Evolutionary conservation across 2,113 vertebrate genomes (phyloP).

Genomic region (Bombycilla garrulus): DNA sequence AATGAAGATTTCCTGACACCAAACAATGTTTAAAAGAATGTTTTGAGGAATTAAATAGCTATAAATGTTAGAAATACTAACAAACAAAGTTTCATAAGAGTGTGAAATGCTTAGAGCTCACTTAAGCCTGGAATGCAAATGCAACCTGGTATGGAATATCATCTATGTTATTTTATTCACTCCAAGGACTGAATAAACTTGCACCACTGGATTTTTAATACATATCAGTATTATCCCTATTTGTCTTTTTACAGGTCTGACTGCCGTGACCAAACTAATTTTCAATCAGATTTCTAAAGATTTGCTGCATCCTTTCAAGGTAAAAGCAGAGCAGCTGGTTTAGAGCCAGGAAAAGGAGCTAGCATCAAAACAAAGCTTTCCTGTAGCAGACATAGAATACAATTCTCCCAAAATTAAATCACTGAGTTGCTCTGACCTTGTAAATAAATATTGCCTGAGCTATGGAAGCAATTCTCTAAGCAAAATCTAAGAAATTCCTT

Average conservation of each 20-base stretch:
- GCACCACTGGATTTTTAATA: neutral
- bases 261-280: conserved; percentile 26
- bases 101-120: neutral
- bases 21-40: neutral
- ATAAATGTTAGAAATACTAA: neutral
- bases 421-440: neutral
- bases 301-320: neutral
- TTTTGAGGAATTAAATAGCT: neutral
- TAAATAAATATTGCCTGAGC: neutral
- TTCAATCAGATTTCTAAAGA: conserved; percentile 33
- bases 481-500: neutral
- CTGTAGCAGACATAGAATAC: neutral
- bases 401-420: neutral
- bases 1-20: neutral
- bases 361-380: neutral
- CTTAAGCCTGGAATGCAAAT: neutral
- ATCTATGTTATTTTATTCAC: neutral
- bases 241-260: neutral
- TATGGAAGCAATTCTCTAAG: neutral
- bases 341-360: neutral
- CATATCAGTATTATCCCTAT: neutral
- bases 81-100: neutral
- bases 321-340: neutral
- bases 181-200: neutral
- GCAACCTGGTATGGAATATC: neutral